These are phyloP conservation scores for Pelmatolapia mariae DNA, from an alignment of 2,113 vertebrate genomes.

Conservation along the genomic window DNA sequence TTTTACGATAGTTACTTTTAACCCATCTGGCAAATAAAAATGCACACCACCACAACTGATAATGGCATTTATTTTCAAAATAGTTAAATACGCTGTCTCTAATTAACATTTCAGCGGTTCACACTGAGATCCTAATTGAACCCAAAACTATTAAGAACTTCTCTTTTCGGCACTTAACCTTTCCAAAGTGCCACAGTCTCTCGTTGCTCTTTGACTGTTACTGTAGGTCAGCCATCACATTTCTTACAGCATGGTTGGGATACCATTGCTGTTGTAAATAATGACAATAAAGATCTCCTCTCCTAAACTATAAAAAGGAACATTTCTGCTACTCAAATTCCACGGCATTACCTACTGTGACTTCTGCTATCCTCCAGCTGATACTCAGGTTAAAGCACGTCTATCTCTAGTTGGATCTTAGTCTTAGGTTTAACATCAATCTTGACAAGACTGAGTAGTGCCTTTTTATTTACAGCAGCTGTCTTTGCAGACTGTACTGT, in stretches of 20 bases:
- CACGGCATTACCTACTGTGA: background rate
- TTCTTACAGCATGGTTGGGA: background rate
- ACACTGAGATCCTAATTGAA: background rate
- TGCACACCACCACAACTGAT: background rate
- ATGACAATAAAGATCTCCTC: background rate
- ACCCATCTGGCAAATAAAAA: background rate
- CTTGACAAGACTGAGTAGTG: background rate
- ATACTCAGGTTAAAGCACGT: background rate
- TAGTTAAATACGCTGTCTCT: background rate
- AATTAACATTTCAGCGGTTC: background rate
- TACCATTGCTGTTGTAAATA: background rate
- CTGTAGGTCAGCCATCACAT: background rate
- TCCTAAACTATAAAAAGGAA: background rate
- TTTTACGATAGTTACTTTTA: background rate
- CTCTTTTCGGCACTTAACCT: background rate
- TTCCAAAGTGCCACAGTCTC: background rate
- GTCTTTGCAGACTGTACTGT: background rate
- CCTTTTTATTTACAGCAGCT: background rate
- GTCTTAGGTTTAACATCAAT: background rate
- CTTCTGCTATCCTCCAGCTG: background rate
- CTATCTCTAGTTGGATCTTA: background rate
- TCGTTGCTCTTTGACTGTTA: background rate
- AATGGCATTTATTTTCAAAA: background rate
- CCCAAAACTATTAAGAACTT: background rate
- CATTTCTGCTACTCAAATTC: background rate